Conservation (phyloP, 1,140 invertebrate species). For the Bombus turneri region DNA sequence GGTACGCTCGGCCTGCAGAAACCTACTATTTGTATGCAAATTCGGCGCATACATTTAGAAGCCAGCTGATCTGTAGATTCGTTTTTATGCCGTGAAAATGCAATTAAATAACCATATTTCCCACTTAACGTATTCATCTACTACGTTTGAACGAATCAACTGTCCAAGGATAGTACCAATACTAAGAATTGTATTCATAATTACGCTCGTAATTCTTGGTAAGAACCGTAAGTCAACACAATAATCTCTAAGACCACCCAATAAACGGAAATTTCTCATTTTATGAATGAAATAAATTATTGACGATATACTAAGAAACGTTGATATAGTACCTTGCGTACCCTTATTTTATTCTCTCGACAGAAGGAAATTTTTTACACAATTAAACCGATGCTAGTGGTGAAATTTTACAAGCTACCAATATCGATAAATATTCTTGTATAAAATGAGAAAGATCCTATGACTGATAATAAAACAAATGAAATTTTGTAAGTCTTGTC, state of each 20-base stretch:
- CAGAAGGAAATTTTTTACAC: neutral
- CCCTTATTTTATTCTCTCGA: neutral
- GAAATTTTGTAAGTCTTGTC: neutral
- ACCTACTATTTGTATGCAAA: slow-evolving; percentile 51
- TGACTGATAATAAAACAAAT: neutral
- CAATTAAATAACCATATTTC: neutral
- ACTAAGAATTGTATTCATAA: neutral
- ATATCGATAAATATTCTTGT: too few relatives aligned
- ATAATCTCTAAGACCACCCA: neutral
- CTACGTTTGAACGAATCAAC: neutral
- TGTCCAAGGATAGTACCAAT: neutral
- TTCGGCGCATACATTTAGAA: slow-evolving; percentile 32
- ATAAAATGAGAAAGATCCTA: too few relatives aligned
- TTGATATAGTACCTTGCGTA: neutral
- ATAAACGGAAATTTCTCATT: neutral
- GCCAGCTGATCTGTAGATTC: too few relatives aligned
- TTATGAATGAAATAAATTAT: neutral
- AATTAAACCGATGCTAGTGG: neutral
- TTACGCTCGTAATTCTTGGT: neutral
- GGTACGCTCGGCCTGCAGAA: neutral
- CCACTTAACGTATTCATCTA: neutral
- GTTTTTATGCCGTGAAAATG: neutral
- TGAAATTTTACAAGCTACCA: neutral
- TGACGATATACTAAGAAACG: neutral
- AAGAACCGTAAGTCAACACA: neutral